phyloP scores from a whole-genome alignment of 2,113 vertebrate genomes.

The Centropus unirufus region DNA sequence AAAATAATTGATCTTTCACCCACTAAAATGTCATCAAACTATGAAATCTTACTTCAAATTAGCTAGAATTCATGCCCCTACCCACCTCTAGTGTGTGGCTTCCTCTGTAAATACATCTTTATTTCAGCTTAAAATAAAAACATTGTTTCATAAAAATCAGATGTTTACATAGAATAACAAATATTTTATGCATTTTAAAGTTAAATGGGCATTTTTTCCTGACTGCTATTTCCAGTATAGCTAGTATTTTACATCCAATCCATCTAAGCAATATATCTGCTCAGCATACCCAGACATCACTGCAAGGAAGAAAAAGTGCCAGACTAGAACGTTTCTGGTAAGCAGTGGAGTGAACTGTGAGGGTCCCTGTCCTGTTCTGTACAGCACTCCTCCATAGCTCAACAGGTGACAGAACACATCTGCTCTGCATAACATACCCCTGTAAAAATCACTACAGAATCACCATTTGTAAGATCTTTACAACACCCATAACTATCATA shows the following conservation, averaged over 20 bases:
- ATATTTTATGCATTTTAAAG: slow-evolving; percentile 25
- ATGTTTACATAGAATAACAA: slow-evolving; percentile 35
- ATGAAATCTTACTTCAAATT: neutral
- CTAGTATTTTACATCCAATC: neutral
- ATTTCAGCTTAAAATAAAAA: slow-evolving; percentile 48
- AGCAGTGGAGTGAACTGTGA: neutral
- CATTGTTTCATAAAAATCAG: slow-evolving; percentile 58
- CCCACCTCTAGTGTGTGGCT: neutral
- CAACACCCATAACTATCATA: neutral
- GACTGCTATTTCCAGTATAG: slow-evolving; percentile 7
- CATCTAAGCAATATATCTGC: neutral
- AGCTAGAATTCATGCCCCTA: neutral
- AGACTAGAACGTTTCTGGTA: neutral
- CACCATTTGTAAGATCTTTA: slow-evolving; percentile 45
- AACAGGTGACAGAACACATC: slow-evolving; percentile 55
- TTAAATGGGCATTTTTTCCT: slow-evolving; percentile 15
- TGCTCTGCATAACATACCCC: neutral
- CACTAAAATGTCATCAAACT: neutral
- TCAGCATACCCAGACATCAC: neutral
- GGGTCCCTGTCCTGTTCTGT: neutral
- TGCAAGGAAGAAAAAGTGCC: neutral
- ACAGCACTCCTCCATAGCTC: neutral
- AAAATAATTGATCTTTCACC: neutral
- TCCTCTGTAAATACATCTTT: slow-evolving; percentile 64
- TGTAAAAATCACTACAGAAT: slow-evolving; percentile 54